These are phyloP conservation scores for Oscheius sp. DNA, from an alignment of 1,140 invertebrate genomes.

Conservation along the genomic window DNA sequence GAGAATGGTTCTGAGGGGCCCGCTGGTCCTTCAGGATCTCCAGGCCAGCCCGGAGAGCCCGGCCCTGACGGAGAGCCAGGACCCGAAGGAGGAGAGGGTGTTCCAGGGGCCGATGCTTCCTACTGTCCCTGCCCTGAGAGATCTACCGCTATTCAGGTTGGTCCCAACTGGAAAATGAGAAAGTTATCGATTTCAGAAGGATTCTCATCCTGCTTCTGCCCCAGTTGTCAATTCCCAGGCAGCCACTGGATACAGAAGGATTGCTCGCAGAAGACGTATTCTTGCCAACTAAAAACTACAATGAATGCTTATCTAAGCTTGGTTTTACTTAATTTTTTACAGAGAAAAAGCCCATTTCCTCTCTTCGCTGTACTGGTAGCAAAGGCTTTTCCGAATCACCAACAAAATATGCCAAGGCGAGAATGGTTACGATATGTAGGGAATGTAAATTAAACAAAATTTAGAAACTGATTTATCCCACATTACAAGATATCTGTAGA, in stretches of 20 bases:
- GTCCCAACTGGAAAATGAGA: no score
- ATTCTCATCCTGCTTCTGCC: neutral
- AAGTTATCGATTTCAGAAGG: no score
- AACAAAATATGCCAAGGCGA: no score
- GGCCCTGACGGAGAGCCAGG: conserved; percentile 18
- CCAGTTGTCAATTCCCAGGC: neutral
- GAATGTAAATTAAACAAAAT: no score
- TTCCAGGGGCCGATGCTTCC: conserved; percentile 27
- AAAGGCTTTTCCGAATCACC: no score
- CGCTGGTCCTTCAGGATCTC: neutral
- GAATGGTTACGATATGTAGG: no score
- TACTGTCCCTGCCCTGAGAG: conserved; percentile 35
- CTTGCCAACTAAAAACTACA: neutral
- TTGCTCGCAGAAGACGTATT: neutral
- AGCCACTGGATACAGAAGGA: neutral
- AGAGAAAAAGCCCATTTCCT: no score
- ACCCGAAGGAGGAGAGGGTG: conserved; percentile 11
- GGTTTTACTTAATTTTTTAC: no score
- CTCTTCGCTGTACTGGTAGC: no score
- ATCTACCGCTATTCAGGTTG: neutral
- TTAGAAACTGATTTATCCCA: no score
- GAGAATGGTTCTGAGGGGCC: conserved; percentile 3
- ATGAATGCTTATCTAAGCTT: no score
- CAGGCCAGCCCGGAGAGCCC: conserved; percentile 7
- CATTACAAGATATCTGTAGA: no score